Conservation (phyloP, 2,888 invertebrate species). For the Esperia sulphurella region DNA sequence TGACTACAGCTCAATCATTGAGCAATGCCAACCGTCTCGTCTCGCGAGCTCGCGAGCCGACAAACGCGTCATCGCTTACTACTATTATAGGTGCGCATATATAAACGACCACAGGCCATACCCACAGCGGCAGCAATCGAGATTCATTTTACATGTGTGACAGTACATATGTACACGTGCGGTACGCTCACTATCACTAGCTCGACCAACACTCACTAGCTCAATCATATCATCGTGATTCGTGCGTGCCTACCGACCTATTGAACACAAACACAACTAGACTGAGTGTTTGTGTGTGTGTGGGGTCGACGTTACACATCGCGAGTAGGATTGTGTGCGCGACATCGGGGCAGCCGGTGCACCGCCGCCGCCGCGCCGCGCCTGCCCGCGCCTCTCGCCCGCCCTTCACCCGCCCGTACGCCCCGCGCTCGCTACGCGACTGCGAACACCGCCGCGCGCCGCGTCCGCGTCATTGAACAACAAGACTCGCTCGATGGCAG, state of each 20-base stretch:
- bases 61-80: conserved; percentile 76
- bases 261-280: conserved; percentile 66
- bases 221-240: conserved; percentile 44
- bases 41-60: conserved; percentile 75
- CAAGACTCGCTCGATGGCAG: conserved; percentile 78
- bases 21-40: conserved; percentile 77
- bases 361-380: conserved; percentile 40
- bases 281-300: conserved; percentile 61
- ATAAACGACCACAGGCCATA: conserved; percentile 53
- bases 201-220: conserved; percentile 46
- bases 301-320: conserved; percentile 45
- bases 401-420: conserved; percentile 61
- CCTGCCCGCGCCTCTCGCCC: conserved; percentile 43
- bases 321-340: conserved; percentile 51
- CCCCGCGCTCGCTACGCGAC: conserved; percentile 75
- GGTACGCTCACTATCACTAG: conserved; percentile 47
- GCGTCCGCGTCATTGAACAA: conserved; percentile 77
- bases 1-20: conserved; percentile 75
- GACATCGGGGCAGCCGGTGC: conserved; percentile 77
- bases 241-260: conserved; percentile 30
- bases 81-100: conserved; percentile 73
- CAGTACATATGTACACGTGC: conserved; percentile 42
- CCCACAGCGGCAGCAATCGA: conserved; percentile 66
- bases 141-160: conserved; percentile 61
- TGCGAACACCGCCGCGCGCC: conserved; percentile 37